phyloP scores from a whole-genome alignment of 1,140 invertebrate species.

The Coboldia fuscipes region DNA sequence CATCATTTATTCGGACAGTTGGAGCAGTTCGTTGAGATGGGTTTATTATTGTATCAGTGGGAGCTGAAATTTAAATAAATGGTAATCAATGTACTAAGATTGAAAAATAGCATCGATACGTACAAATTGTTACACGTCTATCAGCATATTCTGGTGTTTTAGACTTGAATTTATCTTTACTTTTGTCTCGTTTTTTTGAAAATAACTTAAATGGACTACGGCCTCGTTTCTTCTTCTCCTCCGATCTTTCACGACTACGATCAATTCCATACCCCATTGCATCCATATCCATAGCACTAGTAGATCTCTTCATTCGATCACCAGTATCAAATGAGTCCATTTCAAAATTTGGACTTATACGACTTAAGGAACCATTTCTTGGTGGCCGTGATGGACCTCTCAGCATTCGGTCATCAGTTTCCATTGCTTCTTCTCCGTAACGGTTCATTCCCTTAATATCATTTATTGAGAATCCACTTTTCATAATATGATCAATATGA shows the following conservation, averaged over 20 bases:
- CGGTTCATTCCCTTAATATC: constrained; percentile 79
- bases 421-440: constrained; percentile 59
- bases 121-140: neutral
- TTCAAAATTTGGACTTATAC: constrained; percentile 23
- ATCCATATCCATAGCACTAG: constrained; percentile 50
- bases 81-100: too few species aligned
- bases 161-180: constrained; percentile 10
- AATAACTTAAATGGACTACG: constrained; percentile 71
- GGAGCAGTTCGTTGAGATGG: too few species aligned
- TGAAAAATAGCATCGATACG: too few species aligned
- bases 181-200: constrained; percentile 18
- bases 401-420: constrained; percentile 38
- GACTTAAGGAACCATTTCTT: constrained; percentile 46
- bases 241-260: constrained; percentile 29
- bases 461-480: constrained; percentile 80
- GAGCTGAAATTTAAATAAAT: too few species aligned
- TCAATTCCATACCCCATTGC: constrained; percentile 23
- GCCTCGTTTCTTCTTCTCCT: constrained; percentile 69
- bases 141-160: neutral
- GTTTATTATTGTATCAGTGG: too few species aligned
- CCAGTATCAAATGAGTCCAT: constrained; percentile 11
- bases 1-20: too few species aligned
- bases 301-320: constrained; percentile 40
- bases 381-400: constrained; percentile 46
- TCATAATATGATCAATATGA: constrained; percentile 78